A percentile compares a stretch with the other conserved stretches of the same genome.
Conservation (phyloP, 2,797 vertebrate genomes). For the Poeciliopsis infans region DNA sequence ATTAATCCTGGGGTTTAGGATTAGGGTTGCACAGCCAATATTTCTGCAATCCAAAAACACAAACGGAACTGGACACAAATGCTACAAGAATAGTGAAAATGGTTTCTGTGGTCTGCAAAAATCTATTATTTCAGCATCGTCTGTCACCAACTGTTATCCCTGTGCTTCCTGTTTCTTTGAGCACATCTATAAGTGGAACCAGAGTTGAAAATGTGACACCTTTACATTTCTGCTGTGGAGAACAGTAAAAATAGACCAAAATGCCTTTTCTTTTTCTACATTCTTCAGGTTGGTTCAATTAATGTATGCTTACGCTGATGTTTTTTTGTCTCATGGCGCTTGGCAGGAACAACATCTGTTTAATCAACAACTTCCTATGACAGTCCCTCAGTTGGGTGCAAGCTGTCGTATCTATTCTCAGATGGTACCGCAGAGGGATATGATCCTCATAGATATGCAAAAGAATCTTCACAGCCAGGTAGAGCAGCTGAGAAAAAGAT, state of each 20-base stretch:
- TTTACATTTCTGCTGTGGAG: constrained; percentile 42
- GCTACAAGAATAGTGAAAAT: background rate
- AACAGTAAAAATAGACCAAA: constrained; percentile 41
- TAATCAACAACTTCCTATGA: constrained; percentile 80
- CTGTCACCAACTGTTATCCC: constrained; percentile 71
- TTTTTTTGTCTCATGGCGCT: constrained; percentile 51
- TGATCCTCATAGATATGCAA: constrained; percentile 74
- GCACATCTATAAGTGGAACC: constrained; percentile 28
- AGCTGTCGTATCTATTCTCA: constrained; percentile 72
- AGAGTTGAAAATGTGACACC: constrained; percentile 26
- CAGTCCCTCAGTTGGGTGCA: constrained; percentile 67
- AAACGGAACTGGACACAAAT: background rate
- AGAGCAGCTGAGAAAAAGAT: constrained; percentile 50
- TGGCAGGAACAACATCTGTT: constrained; percentile 70
- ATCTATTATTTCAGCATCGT: constrained; percentile 69
- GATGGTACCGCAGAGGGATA: constrained; percentile 63
- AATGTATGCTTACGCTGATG: constrained; percentile 69
- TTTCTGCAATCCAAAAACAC: background rate
- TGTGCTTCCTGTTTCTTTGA: constrained; percentile 15
- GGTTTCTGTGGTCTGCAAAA: background rate
- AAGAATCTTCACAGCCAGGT: constrained; percentile 55
- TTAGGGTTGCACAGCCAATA: background rate
- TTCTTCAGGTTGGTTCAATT: constrained; percentile 74
- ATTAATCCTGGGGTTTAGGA: background rate
- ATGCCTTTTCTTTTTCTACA: constrained; percentile 54